phyloP scores from a whole-genome alignment of 2,888 invertebrate species.

The Melieria omissa region DNA sequence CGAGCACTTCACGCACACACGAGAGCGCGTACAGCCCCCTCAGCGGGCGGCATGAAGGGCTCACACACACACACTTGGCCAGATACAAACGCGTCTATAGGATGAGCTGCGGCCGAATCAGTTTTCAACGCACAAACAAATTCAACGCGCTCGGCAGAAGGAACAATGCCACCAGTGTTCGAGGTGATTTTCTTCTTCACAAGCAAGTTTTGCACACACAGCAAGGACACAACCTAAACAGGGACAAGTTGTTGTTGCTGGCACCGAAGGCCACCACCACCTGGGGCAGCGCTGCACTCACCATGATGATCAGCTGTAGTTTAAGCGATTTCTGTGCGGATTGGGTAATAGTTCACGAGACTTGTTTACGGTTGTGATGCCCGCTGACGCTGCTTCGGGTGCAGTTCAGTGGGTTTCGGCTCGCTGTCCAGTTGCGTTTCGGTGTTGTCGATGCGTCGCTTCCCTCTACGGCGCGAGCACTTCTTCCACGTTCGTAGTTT shows the following conservation, averaged over 20 bases:
- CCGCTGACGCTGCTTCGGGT: not conserved
- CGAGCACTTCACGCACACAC: too few species aligned
- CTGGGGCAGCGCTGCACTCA: conserved; percentile 35
- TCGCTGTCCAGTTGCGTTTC: not conserved
- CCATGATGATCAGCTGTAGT: conserved; percentile 46
- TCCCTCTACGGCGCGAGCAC: not conserved
- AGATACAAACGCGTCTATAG: too few species aligned
- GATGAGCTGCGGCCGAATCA: too few species aligned
- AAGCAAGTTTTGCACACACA: too few species aligned
- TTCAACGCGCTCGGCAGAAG: too few species aligned
- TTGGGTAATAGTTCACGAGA: conserved; percentile 26
- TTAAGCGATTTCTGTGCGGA: conserved; percentile 39
- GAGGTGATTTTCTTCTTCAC: too few species aligned
- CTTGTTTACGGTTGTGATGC: not conserved
- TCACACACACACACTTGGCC: too few species aligned
- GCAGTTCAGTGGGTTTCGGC: not conserved
- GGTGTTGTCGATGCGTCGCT: not conserved
- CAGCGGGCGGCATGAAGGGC: too few species aligned
- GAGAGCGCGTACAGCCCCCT: too few species aligned
- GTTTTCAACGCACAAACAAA: too few species aligned
- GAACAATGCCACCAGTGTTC: too few species aligned
- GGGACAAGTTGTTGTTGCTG: not conserved
- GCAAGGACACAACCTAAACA: too few species aligned
- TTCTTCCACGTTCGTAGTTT: not conserved
- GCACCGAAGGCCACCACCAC: not conserved